A percentile compares a stretch with the other conserved stretches of the same genome.
Conservation (phyloP, 2,888 invertebrate genomes). For the Apantesis nais region DNA sequence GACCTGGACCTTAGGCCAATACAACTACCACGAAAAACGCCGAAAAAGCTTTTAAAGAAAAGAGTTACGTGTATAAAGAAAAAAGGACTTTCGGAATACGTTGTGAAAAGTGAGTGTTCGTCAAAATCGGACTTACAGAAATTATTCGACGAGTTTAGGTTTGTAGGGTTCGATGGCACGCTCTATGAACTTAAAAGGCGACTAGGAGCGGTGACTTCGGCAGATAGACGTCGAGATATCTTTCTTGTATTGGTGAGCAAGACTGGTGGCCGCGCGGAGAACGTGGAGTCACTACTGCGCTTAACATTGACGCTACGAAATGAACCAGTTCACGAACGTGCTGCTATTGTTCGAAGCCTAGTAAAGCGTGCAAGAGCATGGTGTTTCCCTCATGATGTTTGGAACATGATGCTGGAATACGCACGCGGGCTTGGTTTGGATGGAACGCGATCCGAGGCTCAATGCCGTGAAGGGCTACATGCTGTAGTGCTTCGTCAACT, state of each 20-base stretch:
- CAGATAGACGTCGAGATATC: constrained; percentile 65
- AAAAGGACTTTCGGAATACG: neutral
- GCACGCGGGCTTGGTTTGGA: constrained; percentile 65
- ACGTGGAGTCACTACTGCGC: constrained; percentile 56
- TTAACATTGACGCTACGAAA: constrained; percentile 62
- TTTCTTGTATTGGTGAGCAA: constrained; percentile 73
- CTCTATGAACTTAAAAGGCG: constrained; percentile 35
- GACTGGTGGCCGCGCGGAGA: constrained; percentile 59
- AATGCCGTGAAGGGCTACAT: constrained; percentile 69
- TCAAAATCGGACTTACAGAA: constrained; percentile 53
- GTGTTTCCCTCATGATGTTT: constrained; percentile 60
- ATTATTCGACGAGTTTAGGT: constrained; percentile 66
- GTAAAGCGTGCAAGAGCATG: constrained; percentile 66
- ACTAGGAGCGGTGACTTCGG: constrained; percentile 54
- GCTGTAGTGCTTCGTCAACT: constrained; percentile 63
- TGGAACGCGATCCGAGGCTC: constrained; percentile 53
- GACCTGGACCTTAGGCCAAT: constrained; percentile 15
- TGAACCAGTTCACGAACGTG: constrained; percentile 65
- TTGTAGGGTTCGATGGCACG: constrained; percentile 54
- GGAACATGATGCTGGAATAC: constrained; percentile 62
- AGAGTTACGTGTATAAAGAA: too few species aligned
- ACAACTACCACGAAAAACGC: neutral
- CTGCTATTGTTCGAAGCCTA: constrained; percentile 69
- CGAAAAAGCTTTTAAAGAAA: neutral
- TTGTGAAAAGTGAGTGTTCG: neutral